These are phyloP conservation scores for Hippocampus kuda DNA, from an alignment of 2,797 vertebrate species.

Conservation along the genomic window DNA sequence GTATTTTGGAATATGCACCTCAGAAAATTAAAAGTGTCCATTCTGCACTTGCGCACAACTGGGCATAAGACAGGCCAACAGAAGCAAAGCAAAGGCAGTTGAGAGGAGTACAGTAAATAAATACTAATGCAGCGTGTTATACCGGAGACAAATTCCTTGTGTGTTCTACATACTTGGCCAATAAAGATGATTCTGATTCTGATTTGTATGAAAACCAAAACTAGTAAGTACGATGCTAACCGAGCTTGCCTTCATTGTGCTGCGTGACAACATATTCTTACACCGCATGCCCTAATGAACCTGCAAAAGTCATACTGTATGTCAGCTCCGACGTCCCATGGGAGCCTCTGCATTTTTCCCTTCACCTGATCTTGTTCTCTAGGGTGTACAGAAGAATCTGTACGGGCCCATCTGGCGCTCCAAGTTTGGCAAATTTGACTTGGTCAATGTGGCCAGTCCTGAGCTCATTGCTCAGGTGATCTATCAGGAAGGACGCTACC, in stretches of 20 bases:
- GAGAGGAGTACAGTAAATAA: background rate
- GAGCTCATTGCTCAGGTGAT: conserved; percentile 66
- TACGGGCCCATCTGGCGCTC: conserved; percentile 72
- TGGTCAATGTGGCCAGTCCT: conserved; percentile 64
- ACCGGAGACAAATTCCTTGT: too few relatives aligned
- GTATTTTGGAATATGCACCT: too few relatives aligned
- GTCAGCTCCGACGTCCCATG: background rate
- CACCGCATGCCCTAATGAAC: background rate
- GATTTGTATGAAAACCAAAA: background rate
- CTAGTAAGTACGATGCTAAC: background rate
- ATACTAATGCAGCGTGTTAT: too few relatives aligned
- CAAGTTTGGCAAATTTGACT: conserved; percentile 54
- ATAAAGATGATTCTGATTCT: too few relatives aligned
- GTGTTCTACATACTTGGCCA: too few relatives aligned
- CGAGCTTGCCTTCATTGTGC: background rate
- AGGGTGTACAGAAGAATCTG: conserved; percentile 55
- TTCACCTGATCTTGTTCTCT: background rate
- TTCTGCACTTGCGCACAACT: too few relatives aligned
- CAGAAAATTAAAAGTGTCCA: too few relatives aligned
- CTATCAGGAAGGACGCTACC: conserved; percentile 67
- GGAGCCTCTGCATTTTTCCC: background rate
- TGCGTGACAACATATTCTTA: background rate
- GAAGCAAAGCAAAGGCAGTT: too few relatives aligned
- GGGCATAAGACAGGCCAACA: too few relatives aligned
- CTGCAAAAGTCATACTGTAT: too few relatives aligned